These are phyloP conservation scores for Diarsia mendica DNA, from an alignment of 2,888 invertebrate genomes.

Conservation along the genomic window DNA sequence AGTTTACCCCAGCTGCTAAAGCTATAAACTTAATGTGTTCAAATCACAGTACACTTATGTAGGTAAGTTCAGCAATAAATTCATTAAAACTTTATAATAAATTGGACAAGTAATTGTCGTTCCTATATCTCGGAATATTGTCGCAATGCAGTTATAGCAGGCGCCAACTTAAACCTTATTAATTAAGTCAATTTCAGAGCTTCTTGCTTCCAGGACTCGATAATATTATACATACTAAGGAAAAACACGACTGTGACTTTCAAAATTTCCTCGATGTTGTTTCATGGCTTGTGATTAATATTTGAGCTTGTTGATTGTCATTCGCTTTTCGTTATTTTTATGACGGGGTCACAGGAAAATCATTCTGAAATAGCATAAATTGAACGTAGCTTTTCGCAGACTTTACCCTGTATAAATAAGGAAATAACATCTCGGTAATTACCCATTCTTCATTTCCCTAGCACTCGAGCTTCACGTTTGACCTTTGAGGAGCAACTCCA, in stretches of 20 bases:
- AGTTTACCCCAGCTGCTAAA: not conserved
- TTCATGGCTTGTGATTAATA: not conserved
- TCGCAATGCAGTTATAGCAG: slow-evolving; percentile 52
- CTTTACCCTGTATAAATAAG: not conserved
- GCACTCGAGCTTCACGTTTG: slow-evolving; percentile 11
- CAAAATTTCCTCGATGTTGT: not conserved
- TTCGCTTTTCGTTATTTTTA: not conserved
- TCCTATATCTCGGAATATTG: slow-evolving; percentile 42
- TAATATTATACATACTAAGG: not conserved
- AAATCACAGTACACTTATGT: not conserved
- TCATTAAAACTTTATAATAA: slow-evolving; percentile 17
- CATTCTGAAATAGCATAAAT: not conserved
- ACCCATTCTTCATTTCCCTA: not conserved
- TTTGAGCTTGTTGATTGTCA: not conserved
- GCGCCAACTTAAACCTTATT: slow-evolving; percentile 38
- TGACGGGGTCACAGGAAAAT: not conserved
- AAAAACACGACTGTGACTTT: slow-evolving; percentile 5
- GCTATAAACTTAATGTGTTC: not conserved
- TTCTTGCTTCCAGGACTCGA: slow-evolving; percentile 14
- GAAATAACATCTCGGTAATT: slow-evolving; percentile 4
- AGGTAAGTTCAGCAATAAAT: not conserved
- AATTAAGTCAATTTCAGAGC: slow-evolving; percentile 45
- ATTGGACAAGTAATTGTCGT: slow-evolving; percentile 16
- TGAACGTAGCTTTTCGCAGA: not conserved
- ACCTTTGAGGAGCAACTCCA: slow-evolving; percentile 18